These are phyloP conservation scores for Colletes collaris DNA, from an alignment of 2,888 invertebrate species.

Conservation along the genomic window DNA sequence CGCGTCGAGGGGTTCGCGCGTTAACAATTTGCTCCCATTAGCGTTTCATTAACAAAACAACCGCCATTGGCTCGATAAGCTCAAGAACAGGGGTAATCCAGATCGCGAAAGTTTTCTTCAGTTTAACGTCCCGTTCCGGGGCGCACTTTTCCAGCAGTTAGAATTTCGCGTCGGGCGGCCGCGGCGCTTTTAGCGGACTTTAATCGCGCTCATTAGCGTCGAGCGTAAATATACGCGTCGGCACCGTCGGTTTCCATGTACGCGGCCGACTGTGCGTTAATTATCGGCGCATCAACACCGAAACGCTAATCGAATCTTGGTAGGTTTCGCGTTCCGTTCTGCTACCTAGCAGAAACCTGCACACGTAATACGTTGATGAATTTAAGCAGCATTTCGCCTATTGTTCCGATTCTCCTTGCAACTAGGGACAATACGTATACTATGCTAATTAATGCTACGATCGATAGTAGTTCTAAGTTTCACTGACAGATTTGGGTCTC, in stretches of 20 bases:
- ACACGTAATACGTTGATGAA: slow-evolving; percentile 59
- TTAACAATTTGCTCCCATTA: not conserved
- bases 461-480: not conserved
- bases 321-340: slow-evolving; percentile 37
- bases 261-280: slow-evolving; percentile 44
- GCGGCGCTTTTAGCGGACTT: slow-evolving; percentile 21
- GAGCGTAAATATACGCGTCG: slow-evolving; percentile 7
- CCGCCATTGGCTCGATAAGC: not conserved
- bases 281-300: slow-evolving; percentile 53
- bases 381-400: slow-evolving; percentile 55
- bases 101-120: slow-evolving; percentile 7
- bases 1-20: no score
- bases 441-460: not conserved
- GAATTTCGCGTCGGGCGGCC: not conserved
- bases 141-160: not conserved
- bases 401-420: slow-evolving; percentile 1
- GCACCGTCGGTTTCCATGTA: slow-evolving; percentile 9
- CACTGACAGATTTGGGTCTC: no score
- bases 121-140: not conserved
- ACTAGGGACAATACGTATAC: not conserved
- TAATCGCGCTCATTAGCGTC: slow-evolving; percentile 27
- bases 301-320: slow-evolving; percentile 65
- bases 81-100: slow-evolving; percentile 2
- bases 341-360: slow-evolving; percentile 43
- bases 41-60: not conserved